A percentile compares a stretch with the other conserved stretches of the same genome.
Conservation (phyloP, 2,888 invertebrate species). For the Lithodes maja region DNA sequence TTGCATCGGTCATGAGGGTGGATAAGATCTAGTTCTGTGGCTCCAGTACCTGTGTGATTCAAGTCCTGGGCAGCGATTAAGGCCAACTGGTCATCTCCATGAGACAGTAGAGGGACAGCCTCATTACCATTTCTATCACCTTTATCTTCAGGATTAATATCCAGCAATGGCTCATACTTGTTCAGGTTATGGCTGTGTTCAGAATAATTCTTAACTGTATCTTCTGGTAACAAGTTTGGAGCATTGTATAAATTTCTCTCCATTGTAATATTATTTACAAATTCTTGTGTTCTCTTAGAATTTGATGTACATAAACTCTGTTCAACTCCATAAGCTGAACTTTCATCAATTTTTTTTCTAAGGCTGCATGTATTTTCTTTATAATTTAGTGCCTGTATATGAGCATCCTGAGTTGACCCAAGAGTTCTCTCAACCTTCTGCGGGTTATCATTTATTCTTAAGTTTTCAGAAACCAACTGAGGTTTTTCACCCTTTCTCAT, state of each 20-base stretch:
- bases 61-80: slow-evolving; percentile 17
- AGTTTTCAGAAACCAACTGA: slow-evolving; percentile 2
- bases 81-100: slow-evolving; percentile 21
- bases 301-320: not conserved
- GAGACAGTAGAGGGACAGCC: slow-evolving; percentile 20
- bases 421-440: slow-evolving; percentile 4
- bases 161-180: not conserved
- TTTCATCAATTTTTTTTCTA: not conserved
- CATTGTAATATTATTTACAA: not conserved
- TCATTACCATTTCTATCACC: not conserved
- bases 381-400: not conserved
- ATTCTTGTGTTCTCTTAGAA: slow-evolving; percentile 11
- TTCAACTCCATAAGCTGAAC: not conserved
- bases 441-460: slow-evolving; percentile 4
- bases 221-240: not conserved
- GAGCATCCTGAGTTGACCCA: not conserved
- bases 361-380: not conserved
- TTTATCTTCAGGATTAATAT: slow-evolving; percentile 21
- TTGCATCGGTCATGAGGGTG: not conserved
- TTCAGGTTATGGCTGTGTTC: not conserved
- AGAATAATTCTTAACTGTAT: not conserved
- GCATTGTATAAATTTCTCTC: not conserved
- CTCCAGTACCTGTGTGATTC: slow-evolving; percentile 17
- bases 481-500: not conserved
- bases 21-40: slow-evolving; percentile 25